Conservation (phyloP, 2,113 vertebrate species). For the Dipodomys spectabilis region DNA sequence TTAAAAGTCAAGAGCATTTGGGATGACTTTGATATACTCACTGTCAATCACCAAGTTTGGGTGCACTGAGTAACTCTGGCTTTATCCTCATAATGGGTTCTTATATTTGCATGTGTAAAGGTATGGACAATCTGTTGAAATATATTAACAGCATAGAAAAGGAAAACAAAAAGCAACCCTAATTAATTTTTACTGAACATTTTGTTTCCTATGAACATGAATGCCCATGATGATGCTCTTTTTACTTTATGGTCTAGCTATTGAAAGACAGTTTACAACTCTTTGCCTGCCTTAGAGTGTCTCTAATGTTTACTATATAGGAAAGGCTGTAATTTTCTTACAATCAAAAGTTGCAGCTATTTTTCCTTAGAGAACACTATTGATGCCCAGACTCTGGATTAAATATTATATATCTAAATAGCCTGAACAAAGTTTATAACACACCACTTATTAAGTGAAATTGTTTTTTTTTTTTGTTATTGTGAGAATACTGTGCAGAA, state of each 20-base stretch:
- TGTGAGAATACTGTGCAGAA: too few species aligned
- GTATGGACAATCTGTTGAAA: conserved; percentile 71
- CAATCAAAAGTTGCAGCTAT: conserved; percentile 70
- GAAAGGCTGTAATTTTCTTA: conserved; percentile 66
- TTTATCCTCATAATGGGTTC: conserved; percentile 37
- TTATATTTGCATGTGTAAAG: conserved; percentile 62
- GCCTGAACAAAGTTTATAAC: conserved; percentile 18
- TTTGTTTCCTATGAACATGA: conserved; percentile 67
- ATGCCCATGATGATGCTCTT: conserved; percentile 55
- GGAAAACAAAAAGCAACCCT: conserved; percentile 20
- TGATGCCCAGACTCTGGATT: background rate
- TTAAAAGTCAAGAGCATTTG: conserved; percentile 41
- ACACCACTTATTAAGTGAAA: conserved; percentile 28
- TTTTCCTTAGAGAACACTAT: conserved; percentile 50
- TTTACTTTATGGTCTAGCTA: conserved; percentile 74
- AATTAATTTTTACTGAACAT: conserved; percentile 66
- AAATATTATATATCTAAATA: conserved; percentile 15
- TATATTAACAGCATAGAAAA: conserved; percentile 60
- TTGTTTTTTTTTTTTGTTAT: too few species aligned
- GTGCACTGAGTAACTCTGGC: conserved; percentile 12
- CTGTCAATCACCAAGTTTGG: background rate
- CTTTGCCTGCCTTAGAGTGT: conserved; percentile 63
- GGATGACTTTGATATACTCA: background rate
- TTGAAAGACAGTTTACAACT: conserved; percentile 68
- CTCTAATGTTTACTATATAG: conserved; percentile 75